A percentile compares a stretch with the other conserved stretches of the same genome.
phyloP scores from a whole-genome alignment of 2,888 invertebrate genomes.

The Rotaria sp. region DNA sequence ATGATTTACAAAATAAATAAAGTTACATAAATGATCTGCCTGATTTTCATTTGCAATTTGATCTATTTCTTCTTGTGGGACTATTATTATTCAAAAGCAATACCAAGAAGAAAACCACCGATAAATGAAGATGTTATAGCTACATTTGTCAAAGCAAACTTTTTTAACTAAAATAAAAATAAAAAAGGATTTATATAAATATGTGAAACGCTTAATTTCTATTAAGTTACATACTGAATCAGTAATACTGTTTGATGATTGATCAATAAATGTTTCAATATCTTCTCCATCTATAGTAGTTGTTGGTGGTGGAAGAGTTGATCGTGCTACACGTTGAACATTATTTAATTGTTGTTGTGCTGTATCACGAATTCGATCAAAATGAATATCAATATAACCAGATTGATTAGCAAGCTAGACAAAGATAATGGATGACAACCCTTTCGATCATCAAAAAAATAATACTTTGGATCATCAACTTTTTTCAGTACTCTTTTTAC shows the following conservation, averaged over 20 bases:
- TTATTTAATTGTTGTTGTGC: not conserved
- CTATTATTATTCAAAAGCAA: slow-evolving; percentile 1
- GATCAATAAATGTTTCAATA: slow-evolving; percentile 12
- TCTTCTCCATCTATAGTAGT: not conserved
- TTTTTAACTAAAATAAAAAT: not conserved
- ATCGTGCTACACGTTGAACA: not conserved
- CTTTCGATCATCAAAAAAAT: not conserved
- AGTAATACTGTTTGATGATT: not conserved
- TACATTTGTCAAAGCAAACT: not conserved
- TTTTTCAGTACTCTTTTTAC: no score
- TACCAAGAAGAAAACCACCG: slow-evolving; percentile 22
- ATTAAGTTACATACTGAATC: not conserved
- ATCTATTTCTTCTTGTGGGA: not conserved
- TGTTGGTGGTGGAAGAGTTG: not conserved
- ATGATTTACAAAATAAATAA: not conserved
- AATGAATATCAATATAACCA: slow-evolving; percentile 28
- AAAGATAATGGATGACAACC: not conserved
- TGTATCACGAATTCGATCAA: not conserved
- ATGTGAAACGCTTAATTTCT: no score
- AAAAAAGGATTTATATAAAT: not conserved
- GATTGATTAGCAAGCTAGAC: slow-evolving; percentile 17
- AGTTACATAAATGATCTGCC: not conserved
- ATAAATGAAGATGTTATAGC: not conserved
- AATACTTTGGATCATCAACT: no score
- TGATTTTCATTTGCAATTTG: not conserved